Evolutionary conservation across 2,113 vertebrate genomes (phyloP).

Genomic region (Atherinomorus stipes): DNA sequence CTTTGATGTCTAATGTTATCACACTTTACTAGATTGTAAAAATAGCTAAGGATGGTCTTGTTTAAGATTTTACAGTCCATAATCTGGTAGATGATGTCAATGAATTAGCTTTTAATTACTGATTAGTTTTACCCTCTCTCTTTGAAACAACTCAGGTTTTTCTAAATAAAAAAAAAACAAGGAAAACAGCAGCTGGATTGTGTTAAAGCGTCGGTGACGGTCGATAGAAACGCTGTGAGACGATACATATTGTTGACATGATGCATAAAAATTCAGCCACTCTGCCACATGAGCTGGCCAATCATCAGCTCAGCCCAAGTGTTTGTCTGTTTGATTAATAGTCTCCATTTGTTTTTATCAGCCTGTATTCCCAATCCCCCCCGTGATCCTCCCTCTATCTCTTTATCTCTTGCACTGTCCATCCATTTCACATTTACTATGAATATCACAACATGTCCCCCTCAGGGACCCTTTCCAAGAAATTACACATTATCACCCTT

Average conservation of each 20-base stretch:
- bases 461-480: conserved; percentile 61
- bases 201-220: neutral
- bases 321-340: conserved; percentile 51
- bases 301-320: conserved; percentile 25
- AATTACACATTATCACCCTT: conserved; percentile 77
- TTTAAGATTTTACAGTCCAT: too few relatives aligned
- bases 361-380: conserved; percentile 36
- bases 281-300: neutral
- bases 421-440: conserved; percentile 73
- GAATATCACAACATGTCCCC: conserved; percentile 64
- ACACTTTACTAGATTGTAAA: too few relatives aligned
- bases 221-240: neutral
- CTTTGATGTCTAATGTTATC: too few relatives aligned
- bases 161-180: too few relatives aligned
- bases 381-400: conserved; percentile 24
- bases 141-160: neutral
- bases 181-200: neutral
- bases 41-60: too few relatives aligned
- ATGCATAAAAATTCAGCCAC: neutral
- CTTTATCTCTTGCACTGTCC: conserved; percentile 38
- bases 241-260: neutral
- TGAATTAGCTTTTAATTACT: neutral
- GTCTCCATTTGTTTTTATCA: conserved; percentile 56
- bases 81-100: too few relatives aligned
- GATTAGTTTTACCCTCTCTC: neutral